Percentiles rank a stretch among this genome's conserved stretches.
These are phyloP conservation scores for Drosophila parthenogenetica DNA, from an alignment of 2,888 invertebrate species.

Conservation along the genomic window DNA sequence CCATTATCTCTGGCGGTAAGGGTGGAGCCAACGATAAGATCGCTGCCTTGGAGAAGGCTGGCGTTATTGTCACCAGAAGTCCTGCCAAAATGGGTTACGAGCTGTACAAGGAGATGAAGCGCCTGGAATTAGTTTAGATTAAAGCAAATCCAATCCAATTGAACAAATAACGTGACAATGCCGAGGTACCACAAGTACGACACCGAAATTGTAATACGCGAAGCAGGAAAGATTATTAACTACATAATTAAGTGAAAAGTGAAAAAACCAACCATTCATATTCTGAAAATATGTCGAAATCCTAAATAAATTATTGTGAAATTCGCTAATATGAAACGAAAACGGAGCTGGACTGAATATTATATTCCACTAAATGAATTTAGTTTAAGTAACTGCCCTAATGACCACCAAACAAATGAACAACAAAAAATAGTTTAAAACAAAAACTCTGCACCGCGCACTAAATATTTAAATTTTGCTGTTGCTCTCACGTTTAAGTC, in stretches of 20 bases:
- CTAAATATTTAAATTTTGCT: slow-evolving; percentile 41
- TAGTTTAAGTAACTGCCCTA: slow-evolving; percentile 67
- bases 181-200: slow-evolving; percentile 53
- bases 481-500: slow-evolving; percentile 46
- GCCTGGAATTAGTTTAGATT: slow-evolving; percentile 88
- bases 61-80: slow-evolving; percentile 97
- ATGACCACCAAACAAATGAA: slow-evolving; percentile 52
- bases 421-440: slow-evolving; percentile 24
- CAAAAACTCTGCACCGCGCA: slow-evolving; percentile 48
- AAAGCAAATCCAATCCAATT: slow-evolving; percentile 36
- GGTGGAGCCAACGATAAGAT: slow-evolving; percentile 99
- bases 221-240: slow-evolving; percentile 49
- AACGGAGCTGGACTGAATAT: slow-evolving; percentile 34
- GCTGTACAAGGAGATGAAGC: slow-evolving; percentile 95
- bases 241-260: slow-evolving; percentile 64
- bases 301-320: slow-evolving; percentile 75
- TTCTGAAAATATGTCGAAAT: slow-evolving; percentile 60
- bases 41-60: slow-evolving; percentile 96
- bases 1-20: slow-evolving; percentile 99
- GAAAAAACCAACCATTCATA: slow-evolving; percentile 11
- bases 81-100: slow-evolving; percentile 97
- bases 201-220: slow-evolving; percentile 32
- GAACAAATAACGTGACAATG: slow-evolving; percentile 53
- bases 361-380: slow-evolving; percentile 37
- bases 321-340: slow-evolving; percentile 45